Evolutionary conservation across 2,888 invertebrate genomes (phyloP).

Genomic region (Anorthoa munda): DNA sequence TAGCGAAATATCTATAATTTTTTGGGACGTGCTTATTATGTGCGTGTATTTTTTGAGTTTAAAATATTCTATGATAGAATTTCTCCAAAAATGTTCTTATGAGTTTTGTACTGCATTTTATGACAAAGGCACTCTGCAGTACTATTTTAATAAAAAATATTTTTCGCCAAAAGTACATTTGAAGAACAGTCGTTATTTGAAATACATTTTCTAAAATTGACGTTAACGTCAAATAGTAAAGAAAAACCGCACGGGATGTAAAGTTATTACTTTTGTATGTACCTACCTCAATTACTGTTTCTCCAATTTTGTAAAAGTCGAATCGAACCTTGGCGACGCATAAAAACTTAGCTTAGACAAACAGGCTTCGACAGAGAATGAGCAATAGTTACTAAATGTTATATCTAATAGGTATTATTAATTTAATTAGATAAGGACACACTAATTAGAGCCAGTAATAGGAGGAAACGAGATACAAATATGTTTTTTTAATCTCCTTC

Average conservation of each 20-base stretch:
- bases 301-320: conserved; percentile 49
- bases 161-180: neutral
- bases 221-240: conserved; percentile 58
- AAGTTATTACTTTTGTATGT: conserved; percentile 52
- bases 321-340: conserved; percentile 14
- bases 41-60: neutral
- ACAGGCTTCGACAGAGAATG: neutral
- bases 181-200: neutral
- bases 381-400: neutral
- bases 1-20: neutral
- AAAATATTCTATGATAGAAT: neutral
- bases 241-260: conserved; percentile 42
- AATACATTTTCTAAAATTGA: conserved; percentile 42
- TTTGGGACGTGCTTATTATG: neutral
- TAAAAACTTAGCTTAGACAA: neutral
- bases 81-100: neutral
- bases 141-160: neutral
- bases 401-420: neutral
- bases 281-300: conserved; percentile 28
- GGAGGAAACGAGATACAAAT: too few relatives aligned
- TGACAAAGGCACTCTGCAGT: too few relatives aligned
- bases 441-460: too few relatives aligned
- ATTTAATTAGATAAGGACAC: neutral
- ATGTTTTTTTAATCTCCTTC: too few relatives aligned
- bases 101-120: neutral